Conservation (phyloP, 2,888 invertebrate species). For the Diarsia brunnea region DNA sequence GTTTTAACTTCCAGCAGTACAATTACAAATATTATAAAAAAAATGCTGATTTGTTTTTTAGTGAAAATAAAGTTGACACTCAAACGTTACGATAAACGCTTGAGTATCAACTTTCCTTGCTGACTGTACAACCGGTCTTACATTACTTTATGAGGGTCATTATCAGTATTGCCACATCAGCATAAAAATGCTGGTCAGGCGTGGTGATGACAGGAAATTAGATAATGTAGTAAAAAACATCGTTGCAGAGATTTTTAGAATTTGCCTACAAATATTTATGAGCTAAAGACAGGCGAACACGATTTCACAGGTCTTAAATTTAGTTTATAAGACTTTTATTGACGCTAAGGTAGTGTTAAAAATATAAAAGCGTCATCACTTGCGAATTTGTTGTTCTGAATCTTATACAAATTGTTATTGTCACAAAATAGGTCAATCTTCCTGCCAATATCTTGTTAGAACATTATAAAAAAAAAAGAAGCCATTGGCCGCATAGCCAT, state of each 20-base stretch:
- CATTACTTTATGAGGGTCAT: constrained; percentile 35
- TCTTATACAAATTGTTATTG: constrained; percentile 21
- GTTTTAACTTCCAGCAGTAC: not conserved
- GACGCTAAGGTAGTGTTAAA: constrained; percentile 4
- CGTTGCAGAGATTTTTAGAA: not conserved
- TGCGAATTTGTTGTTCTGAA: constrained; percentile 4
- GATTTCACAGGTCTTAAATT: constrained; percentile 17
- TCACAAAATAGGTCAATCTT: constrained; percentile 19
- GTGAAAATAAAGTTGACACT: no score
- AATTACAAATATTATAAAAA: not conserved
- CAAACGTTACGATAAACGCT: not conserved
- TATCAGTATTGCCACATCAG: constrained; percentile 47
- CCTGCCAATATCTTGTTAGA: constrained; percentile 30
- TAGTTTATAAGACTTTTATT: not conserved
- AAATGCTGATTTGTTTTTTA: not conserved
- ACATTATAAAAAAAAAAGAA: constrained; percentile 19
- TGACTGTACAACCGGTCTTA: not conserved
- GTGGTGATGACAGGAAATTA: constrained; percentile 18
- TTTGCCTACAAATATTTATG: not conserved
- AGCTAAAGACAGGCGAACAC: not conserved
- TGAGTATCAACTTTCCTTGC: not conserved
- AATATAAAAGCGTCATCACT: constrained; percentile 19
- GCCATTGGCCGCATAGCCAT: constrained; percentile 24
- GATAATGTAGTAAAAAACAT: constrained; percentile 28
- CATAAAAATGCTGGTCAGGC: constrained; percentile 30